These are phyloP conservation scores for Plestiodon gilberti DNA, from an alignment of 2,113 vertebrate species.

Conservation along the genomic window DNA sequence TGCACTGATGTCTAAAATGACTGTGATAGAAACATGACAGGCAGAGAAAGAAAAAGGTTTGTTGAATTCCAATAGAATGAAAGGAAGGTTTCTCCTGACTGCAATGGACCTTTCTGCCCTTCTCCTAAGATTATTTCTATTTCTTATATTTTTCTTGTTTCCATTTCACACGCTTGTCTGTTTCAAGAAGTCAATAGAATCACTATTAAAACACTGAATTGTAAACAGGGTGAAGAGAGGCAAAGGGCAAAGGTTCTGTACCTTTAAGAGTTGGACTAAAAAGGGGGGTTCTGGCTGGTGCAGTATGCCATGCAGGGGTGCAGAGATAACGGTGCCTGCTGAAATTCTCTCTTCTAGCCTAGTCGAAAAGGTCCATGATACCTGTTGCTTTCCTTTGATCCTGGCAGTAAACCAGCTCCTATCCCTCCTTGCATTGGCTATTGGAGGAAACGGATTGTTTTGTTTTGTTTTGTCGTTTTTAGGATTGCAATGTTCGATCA, in stretches of 20 bases:
- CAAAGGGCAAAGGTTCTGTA: too few relatives aligned
- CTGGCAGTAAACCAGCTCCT: not conserved
- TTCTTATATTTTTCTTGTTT: not conserved
- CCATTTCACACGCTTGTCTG: not conserved
- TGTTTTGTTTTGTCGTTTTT: not conserved
- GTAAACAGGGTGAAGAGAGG: not conserved
- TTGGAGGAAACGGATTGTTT: too few relatives aligned
- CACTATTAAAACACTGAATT: not conserved
- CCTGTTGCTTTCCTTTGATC: not conserved
- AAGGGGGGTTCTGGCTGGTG: too few relatives aligned
- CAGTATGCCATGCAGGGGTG: too few relatives aligned
- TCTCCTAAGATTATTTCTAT: not conserved
- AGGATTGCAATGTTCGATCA: not conserved
- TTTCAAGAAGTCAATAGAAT: not conserved
- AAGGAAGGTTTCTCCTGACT: not conserved
- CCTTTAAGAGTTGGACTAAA: too few relatives aligned
- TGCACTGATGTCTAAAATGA: too few relatives aligned
- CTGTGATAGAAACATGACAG: not conserved
- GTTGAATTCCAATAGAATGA: not conserved
- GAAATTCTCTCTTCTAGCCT: too few relatives aligned
- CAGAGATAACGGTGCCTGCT: too few relatives aligned
- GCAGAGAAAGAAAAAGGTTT: not conserved
- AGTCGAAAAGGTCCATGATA: too few relatives aligned
- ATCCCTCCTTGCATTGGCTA: not conserved
- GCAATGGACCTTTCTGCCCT: not conserved